Evolutionary conservation across 2,888 invertebrate genomes (phyloP).

Genomic region (Neoitamus cyanurus): DNA sequence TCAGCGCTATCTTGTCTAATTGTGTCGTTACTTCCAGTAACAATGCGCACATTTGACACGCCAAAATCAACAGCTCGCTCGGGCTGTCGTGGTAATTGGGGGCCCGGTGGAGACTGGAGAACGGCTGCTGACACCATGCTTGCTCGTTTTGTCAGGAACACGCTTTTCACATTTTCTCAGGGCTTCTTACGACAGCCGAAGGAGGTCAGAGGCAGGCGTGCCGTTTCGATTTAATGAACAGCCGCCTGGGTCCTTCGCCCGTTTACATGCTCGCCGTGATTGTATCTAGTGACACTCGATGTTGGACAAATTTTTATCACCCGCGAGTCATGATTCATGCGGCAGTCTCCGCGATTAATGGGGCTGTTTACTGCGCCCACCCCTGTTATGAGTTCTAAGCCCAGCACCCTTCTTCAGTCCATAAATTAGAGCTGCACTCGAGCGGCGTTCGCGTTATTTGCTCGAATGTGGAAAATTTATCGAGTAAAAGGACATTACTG

Average conservation of each 20-base stretch:
- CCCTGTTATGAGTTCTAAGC: background rate
- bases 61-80: conserved; percentile 10
- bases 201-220: background rate
- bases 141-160: background rate
- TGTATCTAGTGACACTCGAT: background rate
- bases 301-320: background rate
- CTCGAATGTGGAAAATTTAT: conserved; percentile 1
- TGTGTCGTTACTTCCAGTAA: conserved; percentile 35
- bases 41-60: conserved; percentile 11
- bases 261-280: background rate
- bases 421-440: background rate
- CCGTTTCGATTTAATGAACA: background rate
- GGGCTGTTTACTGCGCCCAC: background rate
- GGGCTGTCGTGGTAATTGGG: conserved; percentile 5
- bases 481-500: background rate
- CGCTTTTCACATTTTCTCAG: background rate
- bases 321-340: background rate
- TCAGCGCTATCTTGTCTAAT: conserved; percentile 4
- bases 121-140: background rate
- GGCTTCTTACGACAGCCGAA: background rate
- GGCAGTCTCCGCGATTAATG: background rate
- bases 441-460: background rate
- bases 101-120: background rate
- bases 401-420: background rate
- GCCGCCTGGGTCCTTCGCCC: background rate